Conservation (phyloP, 2,113 vertebrate genomes). For the Sylvia atricapilla region DNA sequence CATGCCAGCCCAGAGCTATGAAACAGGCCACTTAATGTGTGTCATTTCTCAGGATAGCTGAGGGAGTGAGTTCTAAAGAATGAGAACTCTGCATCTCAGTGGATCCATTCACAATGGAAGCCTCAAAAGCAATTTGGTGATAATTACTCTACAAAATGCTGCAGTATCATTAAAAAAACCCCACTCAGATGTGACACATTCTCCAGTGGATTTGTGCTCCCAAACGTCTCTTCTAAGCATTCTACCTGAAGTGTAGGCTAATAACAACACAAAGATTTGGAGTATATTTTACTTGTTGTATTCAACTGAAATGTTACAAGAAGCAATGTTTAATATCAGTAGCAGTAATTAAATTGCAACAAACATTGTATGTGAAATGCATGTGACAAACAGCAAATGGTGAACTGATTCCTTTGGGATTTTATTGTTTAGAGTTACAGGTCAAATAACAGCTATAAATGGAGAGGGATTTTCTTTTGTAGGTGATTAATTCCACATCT, state of each 20-base stretch:
- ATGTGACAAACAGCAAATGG: neutral
- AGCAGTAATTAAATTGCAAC: neutral
- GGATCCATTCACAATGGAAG: neutral
- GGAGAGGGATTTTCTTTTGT: neutral
- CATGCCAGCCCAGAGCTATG: neutral
- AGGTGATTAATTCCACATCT: neutral
- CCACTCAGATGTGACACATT: neutral
- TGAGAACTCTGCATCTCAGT: neutral
- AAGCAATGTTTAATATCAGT: neutral
- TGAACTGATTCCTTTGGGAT: neutral
- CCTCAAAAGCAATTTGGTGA: neutral
- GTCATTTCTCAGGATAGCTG: neutral
- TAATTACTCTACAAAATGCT: neutral
- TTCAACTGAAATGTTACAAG: neutral
- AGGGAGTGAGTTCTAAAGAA: neutral
- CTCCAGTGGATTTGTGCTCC: neutral
- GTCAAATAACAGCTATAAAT: neutral
- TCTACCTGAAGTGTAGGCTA: neutral
- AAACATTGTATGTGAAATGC: neutral
- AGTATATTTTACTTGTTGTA: neutral
- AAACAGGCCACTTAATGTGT: neutral
- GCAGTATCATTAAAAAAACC: neutral
- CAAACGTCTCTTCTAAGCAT: neutral
- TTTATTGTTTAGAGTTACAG: neutral
- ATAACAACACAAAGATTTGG: neutral